Evolutionary conservation across 2,113 vertebrate species (phyloP).

Genomic region (Calyptommatus sinebrachiatus): DNA sequence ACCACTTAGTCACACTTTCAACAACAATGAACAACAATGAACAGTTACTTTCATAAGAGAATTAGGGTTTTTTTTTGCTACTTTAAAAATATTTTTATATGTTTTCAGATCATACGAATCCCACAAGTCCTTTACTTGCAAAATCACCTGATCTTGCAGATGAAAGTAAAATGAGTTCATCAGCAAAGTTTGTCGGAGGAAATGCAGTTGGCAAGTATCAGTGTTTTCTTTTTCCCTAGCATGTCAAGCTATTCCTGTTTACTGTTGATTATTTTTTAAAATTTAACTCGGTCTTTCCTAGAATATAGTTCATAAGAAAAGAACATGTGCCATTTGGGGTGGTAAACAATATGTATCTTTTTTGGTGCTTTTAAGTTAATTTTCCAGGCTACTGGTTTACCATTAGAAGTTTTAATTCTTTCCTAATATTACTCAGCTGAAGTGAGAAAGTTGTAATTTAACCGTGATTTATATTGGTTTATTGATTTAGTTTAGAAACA

Average conservation of each 20-base stretch:
- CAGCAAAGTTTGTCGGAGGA: slow-evolving; percentile 89
- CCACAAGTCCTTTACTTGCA: slow-evolving; percentile 89
- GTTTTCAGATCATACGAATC: slow-evolving; percentile 85
- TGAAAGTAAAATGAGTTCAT: slow-evolving; percentile 85
- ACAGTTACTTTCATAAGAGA: background rate
- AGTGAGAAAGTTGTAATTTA: too few species aligned
- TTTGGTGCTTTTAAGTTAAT: background rate
- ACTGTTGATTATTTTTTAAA: too few species aligned
- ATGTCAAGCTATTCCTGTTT: background rate
- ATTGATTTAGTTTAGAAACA: too few species aligned
- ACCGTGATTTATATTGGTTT: too few species aligned
- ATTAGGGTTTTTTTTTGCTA: background rate
- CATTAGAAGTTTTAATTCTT: too few species aligned
- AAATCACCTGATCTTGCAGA: slow-evolving; percentile 90
- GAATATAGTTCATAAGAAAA: background rate
- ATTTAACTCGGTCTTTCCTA: background rate
- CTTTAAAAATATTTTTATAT: slow-evolving; percentile 34
- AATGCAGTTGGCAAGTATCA: slow-evolving; percentile 85
- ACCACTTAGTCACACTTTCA: background rate
- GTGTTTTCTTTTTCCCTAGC: slow-evolving; percentile 5
- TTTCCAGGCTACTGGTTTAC: background rate
- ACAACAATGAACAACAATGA: background rate
- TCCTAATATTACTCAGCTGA: too few species aligned
- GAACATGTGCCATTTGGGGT: background rate
- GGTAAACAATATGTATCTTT: background rate